phyloP scores from a whole-genome alignment of 53 echinoderm and acorn worm genomes.

The Luidia sarsii region DNA sequence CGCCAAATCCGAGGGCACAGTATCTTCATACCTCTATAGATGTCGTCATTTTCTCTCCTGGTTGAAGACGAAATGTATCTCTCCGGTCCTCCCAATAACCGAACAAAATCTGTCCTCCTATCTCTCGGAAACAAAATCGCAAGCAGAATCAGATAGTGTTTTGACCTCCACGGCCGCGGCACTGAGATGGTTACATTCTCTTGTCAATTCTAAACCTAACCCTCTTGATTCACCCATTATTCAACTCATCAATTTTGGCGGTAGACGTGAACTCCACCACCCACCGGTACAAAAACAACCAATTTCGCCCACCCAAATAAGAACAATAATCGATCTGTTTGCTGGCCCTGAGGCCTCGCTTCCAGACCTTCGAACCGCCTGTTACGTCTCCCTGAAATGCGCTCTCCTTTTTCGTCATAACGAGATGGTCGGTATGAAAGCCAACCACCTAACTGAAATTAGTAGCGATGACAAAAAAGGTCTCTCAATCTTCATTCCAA shows the following conservation, averaged over 20 bases:
- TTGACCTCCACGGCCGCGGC: not conserved
- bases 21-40: not conserved
- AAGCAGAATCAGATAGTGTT: not conserved
- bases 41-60: not conserved
- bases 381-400: constrained; percentile 4
- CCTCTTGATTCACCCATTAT: constrained; percentile 16
- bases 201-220: not conserved
- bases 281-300: constrained; percentile 14
- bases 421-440: constrained; percentile 15
- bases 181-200: not conserved
- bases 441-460: not conserved
- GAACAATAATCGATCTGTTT: not conserved
- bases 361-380: not conserved
- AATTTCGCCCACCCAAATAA: not conserved
- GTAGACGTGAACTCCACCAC: not conserved
- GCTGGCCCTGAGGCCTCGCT: not conserved
- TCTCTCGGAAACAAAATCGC: not conserved
- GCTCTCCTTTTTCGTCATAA: constrained; percentile 13
- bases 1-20: constrained; percentile 13
- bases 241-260: not conserved
- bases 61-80: not conserved
- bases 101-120: not conserved
- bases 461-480: not conserved
- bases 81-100: not conserved
- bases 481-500: constrained; percentile 9